These are phyloP conservation scores for Tricholaema leucomelas DNA, from an alignment of 2,113 vertebrate genomes.

Conservation along the genomic window DNA sequence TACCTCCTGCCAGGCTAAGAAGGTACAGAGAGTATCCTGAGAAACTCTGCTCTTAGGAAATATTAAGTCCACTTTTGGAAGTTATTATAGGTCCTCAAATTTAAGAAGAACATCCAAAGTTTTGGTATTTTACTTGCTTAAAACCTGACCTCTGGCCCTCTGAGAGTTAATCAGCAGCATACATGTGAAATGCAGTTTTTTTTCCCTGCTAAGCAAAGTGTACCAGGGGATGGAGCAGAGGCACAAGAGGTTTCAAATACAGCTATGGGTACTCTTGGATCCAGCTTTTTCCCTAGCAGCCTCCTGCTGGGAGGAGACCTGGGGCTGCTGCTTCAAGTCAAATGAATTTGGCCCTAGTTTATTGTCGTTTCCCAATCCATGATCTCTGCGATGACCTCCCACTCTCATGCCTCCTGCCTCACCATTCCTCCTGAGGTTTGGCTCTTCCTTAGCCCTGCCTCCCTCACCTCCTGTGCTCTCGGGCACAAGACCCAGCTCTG, in stretches of 20 bases:
- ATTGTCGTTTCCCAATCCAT: background rate
- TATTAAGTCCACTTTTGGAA: background rate
- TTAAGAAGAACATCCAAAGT: background rate
- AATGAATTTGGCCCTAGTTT: background rate
- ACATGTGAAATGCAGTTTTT: background rate
- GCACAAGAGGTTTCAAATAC: conserved; percentile 12
- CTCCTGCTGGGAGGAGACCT: background rate
- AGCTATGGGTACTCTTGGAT: background rate
- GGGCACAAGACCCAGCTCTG: background rate
- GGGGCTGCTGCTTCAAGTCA: background rate
- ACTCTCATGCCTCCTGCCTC: background rate
- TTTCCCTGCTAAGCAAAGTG: background rate
- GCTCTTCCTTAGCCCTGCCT: background rate
- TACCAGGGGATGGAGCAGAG: background rate
- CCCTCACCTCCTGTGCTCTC: background rate
- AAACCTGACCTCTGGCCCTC: conserved; percentile 6
- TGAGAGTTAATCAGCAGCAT: background rate
- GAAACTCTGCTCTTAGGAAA: conserved; percentile 14
- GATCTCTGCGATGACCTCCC: background rate
- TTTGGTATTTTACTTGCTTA: background rate
- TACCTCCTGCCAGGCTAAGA: conserved; percentile 29
- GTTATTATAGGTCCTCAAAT: background rate
- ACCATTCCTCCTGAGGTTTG: background rate
- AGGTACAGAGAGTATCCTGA: conserved; percentile 19
- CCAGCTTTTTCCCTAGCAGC: background rate